Conservation (phyloP, 1,140 invertebrate genomes). For the Contarinia nasturtii region DNA sequence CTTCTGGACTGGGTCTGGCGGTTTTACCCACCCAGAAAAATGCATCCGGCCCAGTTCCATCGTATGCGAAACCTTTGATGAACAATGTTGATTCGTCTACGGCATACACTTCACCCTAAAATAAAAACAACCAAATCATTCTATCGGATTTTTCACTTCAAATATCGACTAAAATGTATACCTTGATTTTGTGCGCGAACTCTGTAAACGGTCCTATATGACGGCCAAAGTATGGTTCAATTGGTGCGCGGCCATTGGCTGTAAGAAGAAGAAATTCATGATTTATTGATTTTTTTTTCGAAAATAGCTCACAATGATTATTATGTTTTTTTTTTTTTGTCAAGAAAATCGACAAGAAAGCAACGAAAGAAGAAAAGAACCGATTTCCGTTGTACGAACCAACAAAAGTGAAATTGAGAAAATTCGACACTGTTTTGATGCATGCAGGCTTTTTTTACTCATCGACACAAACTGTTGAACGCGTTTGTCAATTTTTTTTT, state of each 20-base stretch:
- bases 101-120: slow-evolving; percentile 53
- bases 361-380: too few species aligned
- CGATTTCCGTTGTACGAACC: too few species aligned
- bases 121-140: not conserved
- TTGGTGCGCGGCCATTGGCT: slow-evolving; percentile 22
- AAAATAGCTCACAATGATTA: too few species aligned
- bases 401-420: too few species aligned
- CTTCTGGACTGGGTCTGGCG: slow-evolving; percentile 50
- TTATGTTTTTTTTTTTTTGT: too few species aligned
- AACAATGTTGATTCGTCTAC: slow-evolving; percentile 75
- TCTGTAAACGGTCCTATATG: slow-evolving; percentile 45
- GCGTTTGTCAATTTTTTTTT: too few species aligned
- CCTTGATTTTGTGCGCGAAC: slow-evolving; percentile 50
- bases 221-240: slow-evolving; percentile 55
- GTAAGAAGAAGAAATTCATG: not conserved
- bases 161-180: slow-evolving; percentile 5
- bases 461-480: too few species aligned
- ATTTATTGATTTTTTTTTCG: too few species aligned
- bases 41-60: slow-evolving; percentile 64
- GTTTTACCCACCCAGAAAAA: slow-evolving; percentile 78
- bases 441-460: too few species aligned
- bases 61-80: slow-evolving; percentile 69
- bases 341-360: too few species aligned
- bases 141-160: not conserved
- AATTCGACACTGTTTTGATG: too few species aligned